Evolutionary conservation across 1,140 invertebrate species (phyloP), one percentile per base, ranked within the genome.

Genomic region (Drosophila novamexicana): DNA sequence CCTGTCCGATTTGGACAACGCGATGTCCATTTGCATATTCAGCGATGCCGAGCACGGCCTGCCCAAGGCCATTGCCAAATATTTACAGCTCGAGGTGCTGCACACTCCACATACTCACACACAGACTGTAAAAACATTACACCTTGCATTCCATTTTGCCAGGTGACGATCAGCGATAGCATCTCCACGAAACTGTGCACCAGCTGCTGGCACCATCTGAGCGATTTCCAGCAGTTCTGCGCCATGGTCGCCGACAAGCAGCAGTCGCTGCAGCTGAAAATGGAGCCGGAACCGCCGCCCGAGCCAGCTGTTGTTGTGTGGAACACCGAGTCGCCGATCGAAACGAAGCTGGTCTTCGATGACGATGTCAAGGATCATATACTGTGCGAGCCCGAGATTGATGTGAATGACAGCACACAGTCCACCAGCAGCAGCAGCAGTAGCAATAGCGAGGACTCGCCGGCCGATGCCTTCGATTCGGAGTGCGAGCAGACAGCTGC

Each of bases 321-420:
- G 83, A 88, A 90, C 52, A 85, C 77, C 0, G 85, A 81, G 22
- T 65, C 75, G 1, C 61, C 75, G 0, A 77, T 88, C 5, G 79
- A 82, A 34, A 56, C 79, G 2, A 82, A 82, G 45, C 62, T 80
- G 1, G 47, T 50, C 5, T 79, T 78, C 10, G 79, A 54, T 9
- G 71, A 72, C 1, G 85, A 89, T 44, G 37, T 90, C 7, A 89
- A 89, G 59, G 85, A 90, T 67, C 75, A 88, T 22, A 84, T 89
- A 53, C 36, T 89, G 0, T 84, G 85, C 34, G 84, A 89, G 16
- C 81, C 84, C 0, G 84, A 90, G n/a, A 89, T 90, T 6, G 84
- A 90, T 59, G 84, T 70, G 36, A 18, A 74, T 14, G 42, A 52
- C 12, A 18, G 22, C 12, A 39, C 16, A n/a, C 44, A 44, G 52